A percentile compares a stretch with the other conserved stretches of the same genome.
Evolutionary conservation across 1,140 invertebrate genomes (phyloP).

Genomic region (Drosophila fuyamai): DNA sequence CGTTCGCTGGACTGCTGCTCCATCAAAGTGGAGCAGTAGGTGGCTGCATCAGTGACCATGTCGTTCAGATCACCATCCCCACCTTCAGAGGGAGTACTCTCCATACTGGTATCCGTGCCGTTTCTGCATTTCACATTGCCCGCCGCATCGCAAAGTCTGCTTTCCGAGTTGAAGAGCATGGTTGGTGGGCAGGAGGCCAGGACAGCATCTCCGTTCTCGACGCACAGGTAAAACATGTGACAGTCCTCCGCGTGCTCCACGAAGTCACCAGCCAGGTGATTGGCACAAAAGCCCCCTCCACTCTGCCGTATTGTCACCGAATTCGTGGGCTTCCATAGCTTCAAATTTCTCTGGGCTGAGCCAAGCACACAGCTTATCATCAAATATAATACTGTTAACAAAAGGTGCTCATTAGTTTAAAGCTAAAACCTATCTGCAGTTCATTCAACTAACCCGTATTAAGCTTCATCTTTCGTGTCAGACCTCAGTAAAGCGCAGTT

Average conservation of each 20-base stretch:
- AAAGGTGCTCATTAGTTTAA: neutral
- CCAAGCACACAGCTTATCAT: slow-evolving; percentile 1
- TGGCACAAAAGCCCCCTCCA: slow-evolving; percentile 45
- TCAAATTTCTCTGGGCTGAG: neutral
- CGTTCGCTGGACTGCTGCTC: slow-evolving; percentile 48
- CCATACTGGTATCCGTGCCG: slow-evolving; percentile 6
- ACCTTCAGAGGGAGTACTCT: neutral
- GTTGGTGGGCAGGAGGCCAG: slow-evolving; percentile 70
- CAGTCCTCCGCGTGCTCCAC: slow-evolving; percentile 71
- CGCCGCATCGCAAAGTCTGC: slow-evolving; percentile 67
- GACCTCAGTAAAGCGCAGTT: slow-evolving; percentile 54
- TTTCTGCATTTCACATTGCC: slow-evolving; percentile 64
- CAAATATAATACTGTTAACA: slow-evolving; percentile 1
- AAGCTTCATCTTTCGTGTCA: slow-evolving; percentile 44
- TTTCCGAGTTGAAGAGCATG: slow-evolving; percentile 74
- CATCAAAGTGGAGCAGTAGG: slow-evolving; percentile 53
- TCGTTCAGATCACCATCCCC: slow-evolving; percentile 40
- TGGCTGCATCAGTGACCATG: slow-evolving; percentile 57
- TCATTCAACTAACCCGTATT: slow-evolving; percentile 17
- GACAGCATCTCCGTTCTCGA: slow-evolving; percentile 72
- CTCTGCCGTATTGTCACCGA: slow-evolving; percentile 72
- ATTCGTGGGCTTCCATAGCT: slow-evolving; percentile 58
- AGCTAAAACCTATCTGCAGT: neutral
- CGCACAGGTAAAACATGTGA: slow-evolving; percentile 70
- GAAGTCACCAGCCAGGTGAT: slow-evolving; percentile 68